Evolutionary conservation across 2,888 invertebrate genomes (phyloP).

Genomic region (Drosophila helvetica): DNA sequence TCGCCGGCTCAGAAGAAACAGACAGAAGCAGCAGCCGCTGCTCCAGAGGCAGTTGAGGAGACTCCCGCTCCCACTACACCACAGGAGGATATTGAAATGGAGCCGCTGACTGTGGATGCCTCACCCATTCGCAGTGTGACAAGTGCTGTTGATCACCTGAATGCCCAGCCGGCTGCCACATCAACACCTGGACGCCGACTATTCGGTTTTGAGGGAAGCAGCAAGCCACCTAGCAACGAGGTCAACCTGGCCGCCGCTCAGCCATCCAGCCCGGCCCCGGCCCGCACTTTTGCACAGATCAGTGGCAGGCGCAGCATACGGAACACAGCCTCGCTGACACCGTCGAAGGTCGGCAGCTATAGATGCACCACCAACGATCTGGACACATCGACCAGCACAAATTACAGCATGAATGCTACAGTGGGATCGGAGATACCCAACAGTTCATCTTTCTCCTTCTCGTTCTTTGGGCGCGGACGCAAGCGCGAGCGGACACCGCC

Average conservation of each 20-base stretch:
- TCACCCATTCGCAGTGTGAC: conserved; percentile 64
- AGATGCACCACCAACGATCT: conserved; percentile 80
- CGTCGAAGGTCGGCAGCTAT: conserved; percentile 76
- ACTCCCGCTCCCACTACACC: background rate
- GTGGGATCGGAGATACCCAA: conserved; percentile 83
- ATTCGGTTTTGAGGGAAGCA: conserved; percentile 57
- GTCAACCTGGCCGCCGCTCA: conserved; percentile 60
- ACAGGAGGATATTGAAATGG: conserved; percentile 80
- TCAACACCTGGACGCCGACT: conserved; percentile 80
- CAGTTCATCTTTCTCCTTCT: conserved; percentile 80
- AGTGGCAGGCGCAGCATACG: conserved; percentile 82
- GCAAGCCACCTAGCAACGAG: conserved; percentile 68
- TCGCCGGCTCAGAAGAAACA: conserved; percentile 9
- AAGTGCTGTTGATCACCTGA: conserved; percentile 5
- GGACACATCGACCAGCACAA: conserved; percentile 76
- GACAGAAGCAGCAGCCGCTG: background rate
- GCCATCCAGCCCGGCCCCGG: conserved; percentile 53
- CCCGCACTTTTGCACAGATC: conserved; percentile 75
- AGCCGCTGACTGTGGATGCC: conserved; percentile 64
- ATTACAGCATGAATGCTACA: conserved; percentile 83
- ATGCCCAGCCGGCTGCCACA: conserved; percentile 69
- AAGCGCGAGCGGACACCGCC: conserved; percentile 82
- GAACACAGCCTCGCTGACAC: conserved; percentile 66
- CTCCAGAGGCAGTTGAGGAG: conserved; percentile 1
- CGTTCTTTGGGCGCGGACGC: conserved; percentile 81